These are phyloP conservation scores for Forbesichthys agassizii DNA, from an alignment of 2,113 vertebrate species.

Conservation along the genomic window DNA sequence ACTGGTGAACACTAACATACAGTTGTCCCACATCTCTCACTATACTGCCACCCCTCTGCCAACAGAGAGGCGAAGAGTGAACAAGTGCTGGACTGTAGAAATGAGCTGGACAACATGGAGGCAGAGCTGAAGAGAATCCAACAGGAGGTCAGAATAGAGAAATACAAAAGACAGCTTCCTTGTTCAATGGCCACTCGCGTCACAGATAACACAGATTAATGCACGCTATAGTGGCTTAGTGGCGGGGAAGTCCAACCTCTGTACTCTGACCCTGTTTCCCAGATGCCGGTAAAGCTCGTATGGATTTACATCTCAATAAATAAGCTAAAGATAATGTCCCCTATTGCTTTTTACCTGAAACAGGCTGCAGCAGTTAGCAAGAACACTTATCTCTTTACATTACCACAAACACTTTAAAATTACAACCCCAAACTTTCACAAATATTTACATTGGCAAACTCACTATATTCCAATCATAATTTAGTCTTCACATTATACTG, in stretches of 20 bases:
- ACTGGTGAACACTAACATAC: slow-evolving; percentile 3
- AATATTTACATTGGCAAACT: too few relatives aligned
- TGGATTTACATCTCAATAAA: slow-evolving; percentile 26
- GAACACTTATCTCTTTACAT: not conserved
- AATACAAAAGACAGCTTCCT: slow-evolving; percentile 9
- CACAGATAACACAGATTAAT: slow-evolving; percentile 51
- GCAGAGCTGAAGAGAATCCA: slow-evolving; percentile 90
- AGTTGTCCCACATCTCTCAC: not conserved
- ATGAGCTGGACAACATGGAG: slow-evolving; percentile 92
- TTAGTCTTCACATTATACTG: too few relatives aligned
- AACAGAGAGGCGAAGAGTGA: slow-evolving; percentile 96
- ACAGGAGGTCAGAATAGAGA: slow-evolving; percentile 82
- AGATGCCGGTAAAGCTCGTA: slow-evolving; percentile 10
- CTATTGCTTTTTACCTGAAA: not conserved
- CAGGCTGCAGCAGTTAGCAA: slow-evolving; percentile 2
- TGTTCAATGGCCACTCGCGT: slow-evolving; percentile 11
- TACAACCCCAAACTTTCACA: too few relatives aligned
- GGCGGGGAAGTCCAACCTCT: slow-evolving; percentile 23
- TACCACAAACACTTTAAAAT: not conserved
- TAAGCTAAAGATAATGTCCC: not conserved
- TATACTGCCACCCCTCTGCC: not conserved
- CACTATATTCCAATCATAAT: not conserved
- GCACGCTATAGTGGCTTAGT: slow-evolving; percentile 26
- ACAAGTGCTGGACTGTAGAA: slow-evolving; percentile 92
- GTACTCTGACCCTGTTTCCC: slow-evolving; percentile 14